Base-by-base conservation (phyloP, 2,888 invertebrate genomes). In the Heliconius aoede region DNA sequence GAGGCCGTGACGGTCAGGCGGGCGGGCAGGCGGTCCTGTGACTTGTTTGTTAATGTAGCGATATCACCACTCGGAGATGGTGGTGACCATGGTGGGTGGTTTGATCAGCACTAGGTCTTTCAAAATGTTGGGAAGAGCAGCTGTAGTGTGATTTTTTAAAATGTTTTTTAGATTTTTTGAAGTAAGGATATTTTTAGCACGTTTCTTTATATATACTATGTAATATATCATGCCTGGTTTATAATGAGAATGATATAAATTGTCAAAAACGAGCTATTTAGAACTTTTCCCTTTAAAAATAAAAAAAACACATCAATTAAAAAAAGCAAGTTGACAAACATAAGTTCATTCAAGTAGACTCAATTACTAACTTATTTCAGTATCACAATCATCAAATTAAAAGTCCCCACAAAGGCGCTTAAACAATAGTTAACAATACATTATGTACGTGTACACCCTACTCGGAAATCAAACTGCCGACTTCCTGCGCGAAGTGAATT, bases 1-100 rank as follows among this genome's bases (percentile, higher is more conserved):
- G 90, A 92, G 90, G 86, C 83, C 84, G 83, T 79, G 83, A 86
- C 88, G 87, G 88, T 83, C 84, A 82, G 82, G 78, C 86, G 83
- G 82, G 78, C 86, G 83, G 80, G 81, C 86, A 83, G 82, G 78
- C 86, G 83, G 80, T 81, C 72, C 79, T 89, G 90, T 89, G 89
- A 86, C 87, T 86, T 86, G 90, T 84, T 86, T 90, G 85, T 83
- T 85, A 87, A 90, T 80, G 78, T 79, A 71, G 69, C 79, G 72
- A 74, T 76, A 26, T 21, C 3, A 11, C 9, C 21, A 21, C 65
- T 65, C 36, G 65, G 36, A 67, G 78, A 78, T 76, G 79, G 65
- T 65, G 62, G 78, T 76, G 24, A 28, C 32, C 58, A 78, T 76
- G 79, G 68, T 64, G 51, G 72, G 75, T 58, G 26, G 58, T 60